These are phyloP conservation scores for Daphoenositta chrysoptera DNA, from an alignment of 2,113 vertebrate genomes.

Conservation along the genomic window DNA sequence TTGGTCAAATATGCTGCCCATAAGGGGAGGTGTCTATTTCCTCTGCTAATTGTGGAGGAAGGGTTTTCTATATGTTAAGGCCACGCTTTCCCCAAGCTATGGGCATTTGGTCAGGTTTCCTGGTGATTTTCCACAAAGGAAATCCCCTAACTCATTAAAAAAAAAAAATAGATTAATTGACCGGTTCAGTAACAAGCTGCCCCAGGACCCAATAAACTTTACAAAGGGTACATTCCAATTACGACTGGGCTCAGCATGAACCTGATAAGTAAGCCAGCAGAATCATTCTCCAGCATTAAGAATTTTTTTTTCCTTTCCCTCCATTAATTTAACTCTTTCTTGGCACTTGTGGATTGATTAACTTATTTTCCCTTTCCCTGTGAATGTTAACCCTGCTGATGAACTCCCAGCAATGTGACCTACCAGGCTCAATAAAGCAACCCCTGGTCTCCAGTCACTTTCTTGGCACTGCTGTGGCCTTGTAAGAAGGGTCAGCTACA, in stretches of 20 bases:
- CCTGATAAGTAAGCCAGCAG: constrained; percentile 47
- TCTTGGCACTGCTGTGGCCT: neutral
- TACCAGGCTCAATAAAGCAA: neutral
- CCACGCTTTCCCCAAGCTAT: constrained; percentile 55
- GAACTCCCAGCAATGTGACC: neutral
- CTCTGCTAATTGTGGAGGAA: constrained; percentile 61
- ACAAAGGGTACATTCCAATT: constrained; percentile 78
- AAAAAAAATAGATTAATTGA: constrained; percentile 83
- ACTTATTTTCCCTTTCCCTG: neutral
- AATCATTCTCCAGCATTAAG: constrained; percentile 41
- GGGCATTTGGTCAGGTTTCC: constrained; percentile 76
- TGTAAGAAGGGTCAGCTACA: neutral
- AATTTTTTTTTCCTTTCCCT: neutral
- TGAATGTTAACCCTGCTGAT: neutral
- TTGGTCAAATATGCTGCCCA: constrained; percentile 61
- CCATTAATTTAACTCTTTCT: constrained; percentile 32
- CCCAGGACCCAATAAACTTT: constrained; percentile 82
- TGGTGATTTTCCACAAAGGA: constrained; percentile 76
- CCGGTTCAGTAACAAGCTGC: constrained; percentile 77
- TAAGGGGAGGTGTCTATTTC: constrained; percentile 54
- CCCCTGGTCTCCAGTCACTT: neutral
- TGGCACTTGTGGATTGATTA: neutral
- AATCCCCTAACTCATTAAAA: constrained; percentile 84
- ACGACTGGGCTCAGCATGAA: constrained; percentile 66
- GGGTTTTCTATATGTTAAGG: constrained; percentile 58